A percentile compares a stretch with the other conserved stretches of the same genome.
These are phyloP conservation scores for Pheosia gnoma DNA, from an alignment of 2,888 invertebrate genomes.

Conservation along the genomic window DNA sequence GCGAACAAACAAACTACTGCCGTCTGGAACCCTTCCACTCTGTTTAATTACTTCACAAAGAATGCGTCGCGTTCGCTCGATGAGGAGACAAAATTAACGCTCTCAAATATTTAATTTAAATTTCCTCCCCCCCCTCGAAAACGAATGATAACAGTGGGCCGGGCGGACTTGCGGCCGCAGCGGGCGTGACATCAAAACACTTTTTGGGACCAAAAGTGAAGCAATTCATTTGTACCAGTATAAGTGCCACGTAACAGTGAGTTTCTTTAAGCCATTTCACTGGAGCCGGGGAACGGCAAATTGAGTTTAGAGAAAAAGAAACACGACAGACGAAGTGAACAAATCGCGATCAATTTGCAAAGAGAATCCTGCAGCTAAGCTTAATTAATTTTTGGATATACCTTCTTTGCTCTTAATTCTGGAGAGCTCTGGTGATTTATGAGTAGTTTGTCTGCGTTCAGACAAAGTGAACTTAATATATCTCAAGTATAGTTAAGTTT, in stretches of 20 bases:
- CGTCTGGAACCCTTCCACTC: constrained; percentile 82
- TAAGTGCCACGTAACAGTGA: constrained; percentile 68
- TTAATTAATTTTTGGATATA: constrained; percentile 51
- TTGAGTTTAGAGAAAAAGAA: constrained; percentile 69
- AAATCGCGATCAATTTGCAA: constrained; percentile 69
- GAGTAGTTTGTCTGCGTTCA: constrained; percentile 19
- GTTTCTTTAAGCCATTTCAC: constrained; percentile 69
- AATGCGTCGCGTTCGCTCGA: constrained; percentile 82
- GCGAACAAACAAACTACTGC: constrained; percentile 82
- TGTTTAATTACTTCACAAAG: constrained; percentile 84
- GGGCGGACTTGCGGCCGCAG: constrained; percentile 58
- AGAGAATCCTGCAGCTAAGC: constrained; percentile 45
- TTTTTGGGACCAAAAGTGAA: constrained; percentile 56
- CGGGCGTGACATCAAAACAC: constrained; percentile 58
- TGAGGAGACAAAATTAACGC: constrained; percentile 84
- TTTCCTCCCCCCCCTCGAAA: constrained; percentile 73
- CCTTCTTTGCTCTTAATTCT: constrained; percentile 30
- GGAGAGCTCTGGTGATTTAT: constrained; percentile 29
- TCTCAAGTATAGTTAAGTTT: constrained; percentile 28
- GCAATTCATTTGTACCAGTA: constrained; percentile 68
- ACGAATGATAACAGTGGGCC: constrained; percentile 79
- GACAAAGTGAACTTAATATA: constrained; percentile 24
- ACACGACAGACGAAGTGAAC: constrained; percentile 57
- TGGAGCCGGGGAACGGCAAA: constrained; percentile 54
- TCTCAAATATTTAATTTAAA: constrained; percentile 84